Evolutionary conservation across 2,113 vertebrate genomes (phyloP).

Genomic region (Myrmophylax atrothorax): DNA sequence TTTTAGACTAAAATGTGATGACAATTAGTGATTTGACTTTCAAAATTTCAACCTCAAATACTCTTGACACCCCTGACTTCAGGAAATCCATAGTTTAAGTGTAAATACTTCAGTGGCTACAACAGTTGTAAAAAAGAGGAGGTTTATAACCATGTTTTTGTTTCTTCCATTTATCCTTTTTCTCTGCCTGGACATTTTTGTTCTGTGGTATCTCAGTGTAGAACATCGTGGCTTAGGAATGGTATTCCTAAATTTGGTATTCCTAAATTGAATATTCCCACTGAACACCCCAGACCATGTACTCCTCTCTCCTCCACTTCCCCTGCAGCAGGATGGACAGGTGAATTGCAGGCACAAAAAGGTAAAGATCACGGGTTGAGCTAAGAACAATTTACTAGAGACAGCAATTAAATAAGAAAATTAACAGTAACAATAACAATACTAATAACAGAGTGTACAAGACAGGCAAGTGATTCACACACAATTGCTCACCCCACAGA

Average conservation of each 20-base stretch:
- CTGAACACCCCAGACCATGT: rapidly evolving
- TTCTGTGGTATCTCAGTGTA: not conserved
- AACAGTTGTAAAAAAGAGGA: not conserved
- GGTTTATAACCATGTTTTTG: not conserved
- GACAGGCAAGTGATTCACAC: rapidly evolving
- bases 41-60: not conserved
- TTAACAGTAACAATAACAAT: not conserved
- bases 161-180: not conserved
- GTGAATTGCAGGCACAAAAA: not conserved
- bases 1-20: not conserved
- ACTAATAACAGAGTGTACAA: not conserved
- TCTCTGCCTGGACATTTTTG: not conserved
- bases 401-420: not conserved
- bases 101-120: not conserved
- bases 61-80: rapidly evolving
- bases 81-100: not conserved
- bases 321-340: rapidly evolving
- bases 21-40: not conserved
- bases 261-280: no score
- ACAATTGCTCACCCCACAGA: rapidly evolving
- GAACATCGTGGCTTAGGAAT: not conserved
- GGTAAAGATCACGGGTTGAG: not conserved
- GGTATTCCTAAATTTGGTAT: not conserved
- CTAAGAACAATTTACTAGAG: not conserved
- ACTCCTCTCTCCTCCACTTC: not conserved